These are phyloP conservation scores for Rosalia funebris DNA, from an alignment of 2,888 invertebrate genomes.

Conservation along the genomic window DNA sequence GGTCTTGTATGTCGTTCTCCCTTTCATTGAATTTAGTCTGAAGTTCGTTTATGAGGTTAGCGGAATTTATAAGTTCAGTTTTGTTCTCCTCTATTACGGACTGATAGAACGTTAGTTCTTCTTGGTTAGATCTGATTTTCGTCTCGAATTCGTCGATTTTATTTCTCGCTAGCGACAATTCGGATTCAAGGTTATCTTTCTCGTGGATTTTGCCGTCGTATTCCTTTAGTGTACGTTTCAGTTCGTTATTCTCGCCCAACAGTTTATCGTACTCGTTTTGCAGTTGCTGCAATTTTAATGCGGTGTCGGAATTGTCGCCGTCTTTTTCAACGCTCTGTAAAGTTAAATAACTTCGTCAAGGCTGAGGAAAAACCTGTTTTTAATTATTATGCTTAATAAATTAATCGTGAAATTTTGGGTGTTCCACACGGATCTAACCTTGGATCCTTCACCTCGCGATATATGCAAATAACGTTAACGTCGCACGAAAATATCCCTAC, in stretches of 20 bases:
- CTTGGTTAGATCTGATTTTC: constrained; percentile 49
- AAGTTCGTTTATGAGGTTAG: constrained; percentile 52
- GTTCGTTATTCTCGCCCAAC: constrained; percentile 50
- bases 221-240: constrained; percentile 50
- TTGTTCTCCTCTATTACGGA: constrained; percentile 57
- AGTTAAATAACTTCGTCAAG: too few relatives aligned
- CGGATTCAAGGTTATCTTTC: constrained; percentile 51
- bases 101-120: constrained; percentile 56
- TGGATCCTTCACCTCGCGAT: too few relatives aligned
- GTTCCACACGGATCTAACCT: too few relatives aligned
- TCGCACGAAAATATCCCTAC: too few relatives aligned
- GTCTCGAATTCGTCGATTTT: constrained; percentile 51
- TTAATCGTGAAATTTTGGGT: too few relatives aligned
- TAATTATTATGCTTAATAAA: too few relatives aligned
- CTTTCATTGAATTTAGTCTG: constrained; percentile 53
- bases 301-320: neutral
- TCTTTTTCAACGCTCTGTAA: too few relatives aligned
- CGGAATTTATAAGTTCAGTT: constrained; percentile 55
- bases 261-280: constrained; percentile 49
- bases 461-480: too few relatives aligned
- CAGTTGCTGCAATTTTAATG: constrained; percentile 32
- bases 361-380: too few relatives aligned
- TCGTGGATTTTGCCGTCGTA: constrained; percentile 50
- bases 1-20: constrained; percentile 50
- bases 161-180: constrained; percentile 45